Percentiles rank a stretch among this genome's conserved stretches.
These are phyloP conservation scores for Platycheirus albimanus DNA, from an alignment of 2,888 invertebrate species.

Conservation along the genomic window DNA sequence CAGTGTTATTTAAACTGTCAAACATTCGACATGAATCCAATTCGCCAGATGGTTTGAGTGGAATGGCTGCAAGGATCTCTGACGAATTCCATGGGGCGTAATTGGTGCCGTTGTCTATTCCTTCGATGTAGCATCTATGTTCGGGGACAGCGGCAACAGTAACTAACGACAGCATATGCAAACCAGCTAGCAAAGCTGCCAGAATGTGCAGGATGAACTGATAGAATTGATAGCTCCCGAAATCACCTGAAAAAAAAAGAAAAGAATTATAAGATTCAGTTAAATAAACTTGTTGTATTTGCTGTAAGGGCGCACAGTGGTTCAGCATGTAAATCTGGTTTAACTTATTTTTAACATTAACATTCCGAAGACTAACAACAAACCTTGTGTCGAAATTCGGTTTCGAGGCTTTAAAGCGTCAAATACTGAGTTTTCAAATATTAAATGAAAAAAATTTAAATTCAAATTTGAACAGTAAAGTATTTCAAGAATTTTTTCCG, in stretches of 20 bases:
- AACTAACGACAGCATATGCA: constrained; percentile 90
- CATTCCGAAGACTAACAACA: too few species aligned
- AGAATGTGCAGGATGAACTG: constrained; percentile 91
- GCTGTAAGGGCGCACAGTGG: too few species aligned
- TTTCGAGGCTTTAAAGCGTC: too few species aligned
- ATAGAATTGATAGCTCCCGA: constrained; percentile 91
- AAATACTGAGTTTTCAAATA: too few species aligned
- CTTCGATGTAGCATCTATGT: constrained; percentile 84
- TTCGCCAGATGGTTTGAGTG: constrained; percentile 84
- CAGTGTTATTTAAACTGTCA: constrained; percentile 81
- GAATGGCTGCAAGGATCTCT: constrained; percentile 84
- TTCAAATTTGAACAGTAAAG: too few species aligned
- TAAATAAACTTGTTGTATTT: too few species aligned
- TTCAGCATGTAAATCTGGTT: too few species aligned
- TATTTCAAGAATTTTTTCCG: too few species aligned
- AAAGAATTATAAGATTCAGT: too few species aligned
- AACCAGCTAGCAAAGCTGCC: constrained; percentile 90
- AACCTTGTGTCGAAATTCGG: too few species aligned
- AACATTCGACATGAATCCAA: constrained; percentile 87
- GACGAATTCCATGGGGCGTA: constrained; percentile 85
- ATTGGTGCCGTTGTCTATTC: constrained; percentile 84
- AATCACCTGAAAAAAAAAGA: constrained; percentile 86
- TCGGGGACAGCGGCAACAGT: constrained; percentile 92
- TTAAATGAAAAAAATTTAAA: too few species aligned
- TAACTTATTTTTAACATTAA: too few species aligned